phyloP scores from a whole-genome alignment of 1,140 invertebrate species.

The Caenorhabditis tropicalis region DNA sequence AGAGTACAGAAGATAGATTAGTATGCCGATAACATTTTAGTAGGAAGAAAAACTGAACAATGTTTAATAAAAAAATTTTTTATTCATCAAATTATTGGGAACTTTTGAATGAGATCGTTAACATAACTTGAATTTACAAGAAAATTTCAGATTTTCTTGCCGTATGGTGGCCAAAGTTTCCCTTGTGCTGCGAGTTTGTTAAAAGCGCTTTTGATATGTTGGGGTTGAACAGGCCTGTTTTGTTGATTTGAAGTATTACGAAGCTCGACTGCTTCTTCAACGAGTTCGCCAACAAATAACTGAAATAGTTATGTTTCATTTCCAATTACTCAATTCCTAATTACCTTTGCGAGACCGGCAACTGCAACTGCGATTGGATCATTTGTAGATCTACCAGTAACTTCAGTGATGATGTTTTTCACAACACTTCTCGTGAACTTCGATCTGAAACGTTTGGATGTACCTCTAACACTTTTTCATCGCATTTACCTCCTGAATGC shows the following conservation, averaged over 20 bases:
- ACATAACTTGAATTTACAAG: not conserved
- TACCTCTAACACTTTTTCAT: not conserved
- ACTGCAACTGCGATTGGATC: slow-evolving; percentile 51
- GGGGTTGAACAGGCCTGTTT: slow-evolving; percentile 44
- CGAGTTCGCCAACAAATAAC: slow-evolving; percentile 51
- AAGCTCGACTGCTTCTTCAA: slow-evolving; percentile 51
- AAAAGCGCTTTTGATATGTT: slow-evolving; percentile 42
- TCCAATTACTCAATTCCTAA: not conserved
- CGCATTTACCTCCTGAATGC: slow-evolving; percentile 43
- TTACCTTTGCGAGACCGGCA: slow-evolving; percentile 50
- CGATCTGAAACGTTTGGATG: not conserved
- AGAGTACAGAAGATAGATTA: not conserved
- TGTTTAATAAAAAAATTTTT: not conserved
- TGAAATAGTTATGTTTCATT: not conserved
- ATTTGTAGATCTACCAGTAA: not conserved
- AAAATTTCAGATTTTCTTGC: not conserved
- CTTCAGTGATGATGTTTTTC: slow-evolving; percentile 2
- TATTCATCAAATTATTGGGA: too few relatives aligned
- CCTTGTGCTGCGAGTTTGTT: not conserved
- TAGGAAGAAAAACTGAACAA: not conserved
- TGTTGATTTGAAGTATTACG: slow-evolving; percentile 33
- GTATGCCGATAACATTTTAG: slow-evolving; percentile 1
- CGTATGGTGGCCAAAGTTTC: slow-evolving; percentile 42
- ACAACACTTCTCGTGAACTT: not conserved
- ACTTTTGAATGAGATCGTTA: too few relatives aligned